Evolutionary conservation across 2,113 vertebrate species (phyloP).

Genomic region (Lasiurus cinereus): DNA sequence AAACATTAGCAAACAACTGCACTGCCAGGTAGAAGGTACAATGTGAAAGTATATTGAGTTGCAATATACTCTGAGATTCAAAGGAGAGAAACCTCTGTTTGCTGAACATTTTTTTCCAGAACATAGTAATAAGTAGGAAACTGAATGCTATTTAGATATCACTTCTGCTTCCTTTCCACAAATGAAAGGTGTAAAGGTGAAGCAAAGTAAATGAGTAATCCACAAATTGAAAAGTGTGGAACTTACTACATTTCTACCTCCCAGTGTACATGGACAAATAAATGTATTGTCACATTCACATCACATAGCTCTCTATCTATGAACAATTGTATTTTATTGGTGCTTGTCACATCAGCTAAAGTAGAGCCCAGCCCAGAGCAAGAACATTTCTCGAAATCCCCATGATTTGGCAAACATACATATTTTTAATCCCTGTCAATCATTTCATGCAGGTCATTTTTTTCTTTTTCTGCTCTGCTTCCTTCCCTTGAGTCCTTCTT

Average conservation of each 20-base stretch:
- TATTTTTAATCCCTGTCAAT: not conserved
- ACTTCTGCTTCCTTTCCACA: not conserved
- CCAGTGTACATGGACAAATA: not conserved
- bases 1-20: not conserved
- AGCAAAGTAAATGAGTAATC: slow-evolving; percentile 32
- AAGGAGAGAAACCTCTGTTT: not conserved
- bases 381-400: not conserved
- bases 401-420: not conserved
- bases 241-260: not conserved
- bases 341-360: not conserved
- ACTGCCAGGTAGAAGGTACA: not conserved
- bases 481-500: not conserved
- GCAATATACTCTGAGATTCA: not conserved
- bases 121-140: slow-evolving; percentile 50
- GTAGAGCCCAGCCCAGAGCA: not conserved
- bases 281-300: not conserved
- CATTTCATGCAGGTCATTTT: not conserved
- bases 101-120: not conserved
- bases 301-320: not conserved
- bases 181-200: slow-evolving; percentile 44
- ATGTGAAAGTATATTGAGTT: not conserved
- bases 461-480: not conserved
- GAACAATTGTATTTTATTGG: not conserved
- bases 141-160: not conserved
- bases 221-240: not conserved